Base-by-base conservation (phyloP, 2,797 vertebrate species). In the Poeciliopsis gracilis region DNA sequence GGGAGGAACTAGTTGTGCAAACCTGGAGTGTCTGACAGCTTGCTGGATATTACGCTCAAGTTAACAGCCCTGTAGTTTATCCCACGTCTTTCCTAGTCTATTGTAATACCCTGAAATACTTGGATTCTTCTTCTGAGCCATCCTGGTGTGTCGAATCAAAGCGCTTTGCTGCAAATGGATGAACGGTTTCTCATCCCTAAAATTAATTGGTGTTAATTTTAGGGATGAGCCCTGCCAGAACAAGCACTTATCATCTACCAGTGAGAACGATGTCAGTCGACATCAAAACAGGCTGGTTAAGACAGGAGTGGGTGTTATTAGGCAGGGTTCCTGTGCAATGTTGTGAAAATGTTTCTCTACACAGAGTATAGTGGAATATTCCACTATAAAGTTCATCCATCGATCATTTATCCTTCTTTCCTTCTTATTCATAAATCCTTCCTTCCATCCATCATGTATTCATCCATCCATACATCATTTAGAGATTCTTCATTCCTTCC, bases 171-270 rank as follows among this genome's bases (percentile, higher is more conserved):
- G 66, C 67, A 74, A 7, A 76, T 76, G 55, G 79, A 75, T 84
- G 87, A 89, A 87, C 76, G 13, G 67, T 46, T 70, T 11, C 77
- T 63, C 72, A 77, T 72, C 79, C 51, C 81, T 76, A 59, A 76
- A 89, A 82, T 85, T 90, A 88, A 90, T 89, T 87, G 75, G 70
- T 82, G 33, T 82, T 81, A 87, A 89, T 82, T 87, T 61, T 89
- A 81, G 51, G 20, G 25, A 75, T 45, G 47, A 87, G 73, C 49
- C 61, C 5, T 30, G 38, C 73, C 72, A 70, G 74, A 83, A 76
- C 51, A 43, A 77, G 61, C 36, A 36, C 30, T 63, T 36, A 38
- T 36, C 33, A 11, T 36, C 61, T 38, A 30, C 16, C 61, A 63
- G 61, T 18, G 16, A 63, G 28, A 63, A 36, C 36, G 33, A 36